These are phyloP conservation scores for Melanotaenia duboulayi DNA, from an alignment of 2,113 vertebrate species.

Conservation along the genomic window DNA sequence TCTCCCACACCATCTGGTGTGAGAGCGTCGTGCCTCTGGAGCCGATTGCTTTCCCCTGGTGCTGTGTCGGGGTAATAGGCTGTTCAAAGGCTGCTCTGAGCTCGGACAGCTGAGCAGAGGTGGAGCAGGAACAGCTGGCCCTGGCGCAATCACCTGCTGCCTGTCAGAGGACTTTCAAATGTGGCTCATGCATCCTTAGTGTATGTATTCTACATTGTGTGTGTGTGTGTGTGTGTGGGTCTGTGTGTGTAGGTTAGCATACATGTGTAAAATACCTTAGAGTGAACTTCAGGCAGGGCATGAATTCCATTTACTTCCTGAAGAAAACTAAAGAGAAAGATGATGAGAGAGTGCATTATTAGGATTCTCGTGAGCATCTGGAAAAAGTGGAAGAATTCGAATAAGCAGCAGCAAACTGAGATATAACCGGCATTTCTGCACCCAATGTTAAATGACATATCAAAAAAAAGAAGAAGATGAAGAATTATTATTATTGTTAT, in stretches of 20 bases:
- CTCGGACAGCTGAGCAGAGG: conserved; percentile 84
- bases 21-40: conserved; percentile 78
- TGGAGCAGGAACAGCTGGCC: conserved; percentile 81
- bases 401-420: conserved; percentile 51
- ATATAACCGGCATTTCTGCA: conserved; percentile 34
- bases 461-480: conserved; percentile 4
- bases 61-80: conserved; percentile 82
- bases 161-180: conserved; percentile 70
- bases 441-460: conserved; percentile 19
- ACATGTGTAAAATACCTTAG: conserved; percentile 37
- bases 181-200: conserved; percentile 57
- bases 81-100: conserved; percentile 82
- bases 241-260: neutral
- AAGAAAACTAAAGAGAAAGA: conserved; percentile 11
- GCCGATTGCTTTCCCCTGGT: conserved; percentile 82
- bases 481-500: no score
- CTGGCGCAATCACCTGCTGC: conserved; percentile 78
- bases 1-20: conserved; percentile 85
- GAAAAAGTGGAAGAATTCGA: conserved; percentile 50
- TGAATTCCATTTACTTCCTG: conserved; percentile 13
- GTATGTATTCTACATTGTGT: conserved; percentile 35
- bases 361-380: conserved; percentile 63
- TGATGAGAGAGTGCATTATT: conserved; percentile 49
- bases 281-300: conserved; percentile 42
- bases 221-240: conserved; percentile 19